Percentiles rank a stretch among this genome's conserved stretches.
These are phyloP conservation scores for Ibycter americanus DNA, from an alignment of 2,797 vertebrate genomes.

Conservation along the genomic window DNA sequence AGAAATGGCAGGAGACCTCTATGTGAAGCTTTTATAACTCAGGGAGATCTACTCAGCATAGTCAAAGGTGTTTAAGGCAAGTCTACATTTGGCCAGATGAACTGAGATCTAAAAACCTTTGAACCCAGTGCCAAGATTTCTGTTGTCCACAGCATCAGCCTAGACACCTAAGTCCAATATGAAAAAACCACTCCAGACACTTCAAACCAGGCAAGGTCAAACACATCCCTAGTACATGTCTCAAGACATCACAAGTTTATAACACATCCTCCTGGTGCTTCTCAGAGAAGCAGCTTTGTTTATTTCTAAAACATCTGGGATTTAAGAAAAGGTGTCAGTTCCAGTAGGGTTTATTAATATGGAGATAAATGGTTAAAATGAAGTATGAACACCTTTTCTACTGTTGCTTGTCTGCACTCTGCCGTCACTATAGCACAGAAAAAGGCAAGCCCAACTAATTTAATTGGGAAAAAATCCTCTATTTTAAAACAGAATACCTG, in stretches of 20 bases:
- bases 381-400: background rate
- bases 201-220: background rate
- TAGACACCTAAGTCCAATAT: background rate
- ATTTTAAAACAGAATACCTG: background rate
- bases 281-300: background rate
- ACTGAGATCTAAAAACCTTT: background rate
- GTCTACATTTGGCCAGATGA: background rate
- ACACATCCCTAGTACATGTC: background rate
- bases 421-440: background rate
- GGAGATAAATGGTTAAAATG: background rate
- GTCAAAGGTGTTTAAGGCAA: background rate
- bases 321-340: background rate
- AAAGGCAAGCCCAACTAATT: background rate
- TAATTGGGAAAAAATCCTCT: background rate
- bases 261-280: background rate
- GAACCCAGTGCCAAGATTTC: background rate
- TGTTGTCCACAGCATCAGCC: background rate
- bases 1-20: background rate
- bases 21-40: background rate
- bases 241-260: background rate
- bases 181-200: background rate
- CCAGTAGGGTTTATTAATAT: background rate
- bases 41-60: background rate
- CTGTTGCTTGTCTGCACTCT: background rate
- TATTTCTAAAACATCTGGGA: background rate